Percentiles rank a stretch among this genome's conserved stretches.
These are phyloP conservation scores for rabbit (Oryctolagus cuniculus) DNA, from an alignment of 2,113 vertebrate genomes.

Conservation along the genomic window DNA sequence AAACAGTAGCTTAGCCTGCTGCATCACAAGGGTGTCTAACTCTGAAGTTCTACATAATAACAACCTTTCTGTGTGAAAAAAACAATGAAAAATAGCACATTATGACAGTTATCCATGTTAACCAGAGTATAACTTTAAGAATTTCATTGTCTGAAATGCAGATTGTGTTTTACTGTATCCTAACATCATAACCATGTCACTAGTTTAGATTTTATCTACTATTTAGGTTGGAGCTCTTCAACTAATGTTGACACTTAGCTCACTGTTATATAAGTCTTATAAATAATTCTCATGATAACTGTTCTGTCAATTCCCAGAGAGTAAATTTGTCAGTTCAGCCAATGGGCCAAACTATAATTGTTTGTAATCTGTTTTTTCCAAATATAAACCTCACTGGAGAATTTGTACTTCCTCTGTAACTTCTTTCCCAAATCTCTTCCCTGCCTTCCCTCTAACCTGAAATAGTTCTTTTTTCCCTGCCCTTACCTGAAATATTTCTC, in stretches of 20 bases:
- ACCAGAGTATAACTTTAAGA: neutral
- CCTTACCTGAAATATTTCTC: too few relatives aligned
- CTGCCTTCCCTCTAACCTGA: neutral
- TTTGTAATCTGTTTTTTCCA: neutral
- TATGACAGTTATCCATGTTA: neutral
- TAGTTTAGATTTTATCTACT: neutral
- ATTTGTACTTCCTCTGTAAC: neutral
- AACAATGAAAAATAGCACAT: neutral
- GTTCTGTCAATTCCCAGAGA: neutral
- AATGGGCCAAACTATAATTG: neutral
- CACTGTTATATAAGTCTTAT: neutral
- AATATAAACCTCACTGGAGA: neutral
- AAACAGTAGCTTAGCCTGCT: too few relatives aligned
- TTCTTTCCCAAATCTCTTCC: neutral
- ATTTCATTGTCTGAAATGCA: neutral
- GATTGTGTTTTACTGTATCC: neutral
- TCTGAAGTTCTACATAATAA: slow-evolving; percentile 3
- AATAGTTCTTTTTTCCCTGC: neutral
- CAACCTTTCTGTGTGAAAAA: neutral
- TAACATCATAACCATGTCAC: neutral
- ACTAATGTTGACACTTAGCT: slow-evolving; percentile 33
- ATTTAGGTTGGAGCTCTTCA: neutral
- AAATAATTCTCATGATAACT: neutral
- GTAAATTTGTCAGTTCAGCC: neutral
- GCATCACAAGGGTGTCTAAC: too few relatives aligned